Evolutionary conservation across 2,888 invertebrate species (phyloP).

Genomic region (Diploptera punctata): DNA sequence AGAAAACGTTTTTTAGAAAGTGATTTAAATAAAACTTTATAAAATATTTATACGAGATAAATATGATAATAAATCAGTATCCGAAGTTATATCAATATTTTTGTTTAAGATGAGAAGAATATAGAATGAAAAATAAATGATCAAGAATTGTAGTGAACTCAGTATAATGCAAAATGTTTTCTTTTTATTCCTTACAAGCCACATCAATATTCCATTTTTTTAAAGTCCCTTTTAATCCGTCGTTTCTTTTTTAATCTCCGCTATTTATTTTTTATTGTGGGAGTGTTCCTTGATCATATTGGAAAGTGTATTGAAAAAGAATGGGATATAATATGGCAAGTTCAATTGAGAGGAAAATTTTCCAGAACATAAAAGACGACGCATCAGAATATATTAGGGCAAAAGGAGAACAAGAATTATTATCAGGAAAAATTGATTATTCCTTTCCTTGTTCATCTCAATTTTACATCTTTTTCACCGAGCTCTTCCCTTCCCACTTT

Average conservation of each 20-base stretch:
- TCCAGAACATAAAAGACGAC: conserved; percentile 9
- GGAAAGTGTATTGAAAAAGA: background rate
- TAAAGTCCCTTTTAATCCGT: conserved; percentile 9
- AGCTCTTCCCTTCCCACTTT: conserved; percentile 6
- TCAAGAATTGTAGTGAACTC: too few species aligned
- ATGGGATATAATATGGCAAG: background rate
- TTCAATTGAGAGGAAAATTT: background rate
- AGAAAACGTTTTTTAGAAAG: too few species aligned
- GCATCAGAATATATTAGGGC: too few species aligned
- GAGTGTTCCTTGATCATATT: background rate
- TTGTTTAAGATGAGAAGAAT: too few species aligned
- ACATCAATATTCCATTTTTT: too few species aligned
- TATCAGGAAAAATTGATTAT: conserved; percentile 30
- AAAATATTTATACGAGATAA: too few species aligned
- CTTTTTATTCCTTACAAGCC: too few species aligned
- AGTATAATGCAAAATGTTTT: too few species aligned
- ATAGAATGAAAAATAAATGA: too few species aligned
- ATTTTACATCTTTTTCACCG: background rate
- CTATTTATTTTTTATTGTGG: background rate
- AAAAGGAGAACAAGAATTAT: conserved; percentile 20
- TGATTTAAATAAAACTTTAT: too few species aligned
- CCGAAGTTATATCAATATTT: too few species aligned
- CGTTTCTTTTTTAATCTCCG: background rate
- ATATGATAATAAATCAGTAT: too few species aligned
- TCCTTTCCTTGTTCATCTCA: conserved; percentile 25